A percentile compares a stretch with the other conserved stretches of the same genome.
These are phyloP conservation scores for Zaprionus lachaisei DNA, from an alignment of 1,140 invertebrate genomes.

Conservation along the genomic window DNA sequence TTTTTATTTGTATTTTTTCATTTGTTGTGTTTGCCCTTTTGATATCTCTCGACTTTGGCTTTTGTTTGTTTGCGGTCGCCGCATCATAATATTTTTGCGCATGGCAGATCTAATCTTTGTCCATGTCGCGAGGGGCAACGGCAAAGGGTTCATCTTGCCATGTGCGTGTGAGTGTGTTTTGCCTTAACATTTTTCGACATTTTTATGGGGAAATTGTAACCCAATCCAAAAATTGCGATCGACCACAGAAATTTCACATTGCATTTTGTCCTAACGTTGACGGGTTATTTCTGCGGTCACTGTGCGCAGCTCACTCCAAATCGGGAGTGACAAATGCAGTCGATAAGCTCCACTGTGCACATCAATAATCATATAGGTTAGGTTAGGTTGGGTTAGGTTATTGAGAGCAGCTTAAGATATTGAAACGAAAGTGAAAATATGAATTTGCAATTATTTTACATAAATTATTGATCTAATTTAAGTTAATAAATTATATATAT, in stretches of 20 bases:
- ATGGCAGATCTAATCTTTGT: constrained; percentile 80
- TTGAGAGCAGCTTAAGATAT: background rate
- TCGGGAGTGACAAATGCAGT: constrained; percentile 70
- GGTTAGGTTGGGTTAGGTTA: background rate
- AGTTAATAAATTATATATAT: too few species aligned
- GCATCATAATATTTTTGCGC: constrained; percentile 81
- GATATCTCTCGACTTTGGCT: constrained; percentile 39
- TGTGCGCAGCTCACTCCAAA: constrained; percentile 42
- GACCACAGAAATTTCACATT: constrained; percentile 72
- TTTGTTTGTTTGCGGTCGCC: constrained; percentile 62
- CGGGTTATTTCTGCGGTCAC: constrained; percentile 47
- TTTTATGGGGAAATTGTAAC: constrained; percentile 81
- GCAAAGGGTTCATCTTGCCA: constrained; percentile 58
- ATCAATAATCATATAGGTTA: constrained; percentile 31
- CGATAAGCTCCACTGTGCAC: constrained; percentile 5
- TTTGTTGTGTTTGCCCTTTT: constrained; percentile 42
- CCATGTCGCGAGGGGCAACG: constrained; percentile 25
- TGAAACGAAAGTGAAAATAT: background rate
- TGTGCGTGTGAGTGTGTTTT: background rate
- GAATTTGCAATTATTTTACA: background rate
- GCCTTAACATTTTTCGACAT: constrained; percentile 61
- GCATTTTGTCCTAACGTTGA: constrained; percentile 81
- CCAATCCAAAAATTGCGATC: constrained; percentile 50
- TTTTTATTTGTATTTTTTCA: constrained; percentile 10
- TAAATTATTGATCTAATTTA: background rate